phyloP scores from a whole-genome alignment of 2,888 invertebrate species.

The Abscondita cerata region DNA sequence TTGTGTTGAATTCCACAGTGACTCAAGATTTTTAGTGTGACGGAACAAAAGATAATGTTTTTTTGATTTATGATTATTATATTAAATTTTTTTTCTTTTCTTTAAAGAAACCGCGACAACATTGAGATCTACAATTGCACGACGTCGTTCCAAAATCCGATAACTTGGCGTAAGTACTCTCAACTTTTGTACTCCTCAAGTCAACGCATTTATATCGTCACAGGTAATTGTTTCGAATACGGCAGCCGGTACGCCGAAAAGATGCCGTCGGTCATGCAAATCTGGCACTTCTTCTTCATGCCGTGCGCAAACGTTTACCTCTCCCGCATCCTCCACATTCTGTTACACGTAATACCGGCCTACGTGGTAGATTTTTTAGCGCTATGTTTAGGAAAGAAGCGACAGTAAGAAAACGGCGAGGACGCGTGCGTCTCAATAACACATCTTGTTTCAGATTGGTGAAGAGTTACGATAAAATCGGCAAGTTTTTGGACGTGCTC shows the following conservation, averaged over 20 bases:
- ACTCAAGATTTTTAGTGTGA: too few relatives aligned
- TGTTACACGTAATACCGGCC: constrained; percentile 70
- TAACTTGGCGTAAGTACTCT: constrained; percentile 38
- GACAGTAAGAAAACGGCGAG: constrained; percentile 58
- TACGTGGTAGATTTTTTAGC: constrained; percentile 64
- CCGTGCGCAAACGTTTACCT: constrained; percentile 50
- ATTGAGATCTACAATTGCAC: constrained; percentile 23
- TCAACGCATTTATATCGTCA: not conserved
- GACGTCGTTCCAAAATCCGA: constrained; percentile 28
- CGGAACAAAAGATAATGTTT: too few relatives aligned
- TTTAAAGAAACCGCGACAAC: not conserved
- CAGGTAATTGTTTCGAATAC: not conserved
- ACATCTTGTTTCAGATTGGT: constrained; percentile 72
- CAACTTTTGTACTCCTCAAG: too few relatives aligned
- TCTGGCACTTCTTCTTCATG: constrained; percentile 56
- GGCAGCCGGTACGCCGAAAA: constrained; percentile 54
- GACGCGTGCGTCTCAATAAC: too few relatives aligned
- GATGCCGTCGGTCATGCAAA: constrained; percentile 60
- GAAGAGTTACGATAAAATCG: constrained; percentile 79
- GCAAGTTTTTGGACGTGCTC: constrained; percentile 76
- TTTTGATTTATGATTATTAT: too few relatives aligned
- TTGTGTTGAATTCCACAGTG: too few relatives aligned
- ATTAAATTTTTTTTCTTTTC: too few relatives aligned
- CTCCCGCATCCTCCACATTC: constrained; percentile 59
- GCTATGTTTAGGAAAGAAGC: constrained; percentile 57